Evolutionary conservation across 2,113 vertebrate species (phyloP), one percentile per base, ranked within the genome.

Genomic region (Rhinogobius similis): DNA sequence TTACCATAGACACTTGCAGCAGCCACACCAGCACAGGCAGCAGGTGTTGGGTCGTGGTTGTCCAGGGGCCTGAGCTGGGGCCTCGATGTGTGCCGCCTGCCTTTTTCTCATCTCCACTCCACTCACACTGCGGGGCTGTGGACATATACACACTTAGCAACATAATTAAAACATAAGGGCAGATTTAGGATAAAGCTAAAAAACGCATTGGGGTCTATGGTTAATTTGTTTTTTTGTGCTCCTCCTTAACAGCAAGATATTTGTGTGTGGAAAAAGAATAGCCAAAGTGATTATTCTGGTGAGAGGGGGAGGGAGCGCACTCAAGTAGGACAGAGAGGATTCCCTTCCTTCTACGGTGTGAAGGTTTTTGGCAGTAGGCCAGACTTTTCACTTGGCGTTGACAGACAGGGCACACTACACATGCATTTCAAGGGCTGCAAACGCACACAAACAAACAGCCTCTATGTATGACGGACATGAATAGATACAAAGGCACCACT

Each of bases 91-190:
- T 43, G 91, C 90, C 90, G 93, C 92, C 90, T 93, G 93, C 90
- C 93, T 91, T 91, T 93, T 94, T 85, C 93, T 93, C 93, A 94
- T 94, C 85, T 93, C 93, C 89, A 88, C 90, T 91, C 91, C 86
- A 80, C 89, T 93, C 86, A 91, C 85, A 90, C 90, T 92, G 11
- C 77, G 86, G 84, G 92, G 90, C 93, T 94, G 5, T 0, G 14
- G 13, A 76, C 0, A 65, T 13, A 59, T 16, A 52, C 21, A 81
- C 13, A 62, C 44, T 36, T 36, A 36, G 32, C 2, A 36, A 36
- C 32, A 36, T 36, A 5, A 44, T 14, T 14, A 44, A 41, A 41
- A 41, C 39, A 12, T 41, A 41, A 41, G 8, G 12, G 39, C 2
- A 3, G 11, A 41, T 2, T 41, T 7, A 10, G 12, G 39, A 41